Base-by-base conservation (phyloP, 2,113 vertebrate genomes). In the Corydoras maculifer region DNA sequence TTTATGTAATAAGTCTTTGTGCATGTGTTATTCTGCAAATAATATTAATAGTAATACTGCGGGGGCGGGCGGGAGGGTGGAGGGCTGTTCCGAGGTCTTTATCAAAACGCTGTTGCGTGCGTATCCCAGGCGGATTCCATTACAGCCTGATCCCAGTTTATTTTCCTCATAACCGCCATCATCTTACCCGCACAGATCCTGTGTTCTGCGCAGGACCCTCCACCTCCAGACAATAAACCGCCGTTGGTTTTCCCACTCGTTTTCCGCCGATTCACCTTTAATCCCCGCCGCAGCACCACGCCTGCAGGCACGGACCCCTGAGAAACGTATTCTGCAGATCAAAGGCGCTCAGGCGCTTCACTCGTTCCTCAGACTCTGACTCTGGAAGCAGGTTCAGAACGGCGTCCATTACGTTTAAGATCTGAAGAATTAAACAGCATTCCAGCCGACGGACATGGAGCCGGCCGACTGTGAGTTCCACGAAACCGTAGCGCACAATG, bases 81-180 rank as follows among this genome's bases (percentile, higher is more conserved):
- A 72, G 50, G 18, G 29, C 5, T 43, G 14, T 48, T 13, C 65
- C 15, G 72, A 51, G 65, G 59, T 67, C 65, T 57, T 74, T 51
- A 70, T 13, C 15, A 67, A 65, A 30, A 54, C 3, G 62, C 31
- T 5, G 3, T 25, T 60, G 8, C 15, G 29, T 11, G 67, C 11
- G n/a, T 72, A 77, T 77, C 75, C 65, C 78, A 74, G 68, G 60
- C 59, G 13, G 49, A 65, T 79, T 70, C 49, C 3, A 55, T 77
- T 77, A 35, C 78, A 48, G 51, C 13, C 31, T 64, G 29, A 58
- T 30, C 62, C 51, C 10, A 3, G 51, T 12, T 53, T 53, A 53
- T 53, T 53, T 53, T 5, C 5, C 9, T 53, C 11, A 10, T 57
- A 57, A 14, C 3, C 10, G 13, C 5, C 51, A 53, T 53, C 10